A percentile compares a stretch with the other conserved stretches of the same genome.
Evolutionary conservation across 1,140 invertebrate genomes (phyloP).

Genomic region (Neodiprion virginianus): DNA sequence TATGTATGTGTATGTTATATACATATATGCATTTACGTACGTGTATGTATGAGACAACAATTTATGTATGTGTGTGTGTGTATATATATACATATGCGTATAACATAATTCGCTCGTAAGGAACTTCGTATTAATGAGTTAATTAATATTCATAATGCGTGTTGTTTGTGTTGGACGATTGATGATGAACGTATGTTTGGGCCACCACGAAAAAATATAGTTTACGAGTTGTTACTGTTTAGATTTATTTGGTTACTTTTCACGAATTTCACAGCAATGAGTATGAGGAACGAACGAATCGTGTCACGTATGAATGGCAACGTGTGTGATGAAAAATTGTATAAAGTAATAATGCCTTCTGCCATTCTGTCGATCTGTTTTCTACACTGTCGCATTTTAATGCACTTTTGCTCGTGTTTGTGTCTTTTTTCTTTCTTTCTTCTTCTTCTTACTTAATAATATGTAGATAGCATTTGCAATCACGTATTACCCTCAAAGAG

Average conservation of each 20-base stretch:
- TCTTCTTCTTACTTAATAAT: neutral
- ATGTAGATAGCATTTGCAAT: neutral
- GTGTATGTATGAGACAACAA: too few species aligned
- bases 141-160: slow-evolving; percentile 38
- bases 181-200: neutral
- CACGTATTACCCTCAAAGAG: neutral
- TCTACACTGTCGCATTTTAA: slow-evolving; percentile 19
- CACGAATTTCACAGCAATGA: too few species aligned
- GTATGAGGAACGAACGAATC: too few species aligned
- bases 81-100: slow-evolving; percentile 26
- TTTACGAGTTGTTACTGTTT: too few species aligned
- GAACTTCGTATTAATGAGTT: slow-evolving; percentile 42
- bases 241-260: too few species aligned
- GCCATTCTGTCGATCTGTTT: slow-evolving; percentile 1
- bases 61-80: too few species aligned
- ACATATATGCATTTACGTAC: too few species aligned
- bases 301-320: neutral
- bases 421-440: neutral
- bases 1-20: too few species aligned
- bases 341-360: slow-evolving; percentile 9
- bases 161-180: neutral
- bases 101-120: slow-evolving; percentile 45
- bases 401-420: slow-evolving; percentile 20
- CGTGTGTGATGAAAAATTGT: neutral
- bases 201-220: too few species aligned